A percentile compares a stretch with the other conserved stretches of the same genome.
Evolutionary conservation across 2,888 invertebrate genomes (phyloP).

Genomic region (Malthinus seriepunctatus): DNA sequence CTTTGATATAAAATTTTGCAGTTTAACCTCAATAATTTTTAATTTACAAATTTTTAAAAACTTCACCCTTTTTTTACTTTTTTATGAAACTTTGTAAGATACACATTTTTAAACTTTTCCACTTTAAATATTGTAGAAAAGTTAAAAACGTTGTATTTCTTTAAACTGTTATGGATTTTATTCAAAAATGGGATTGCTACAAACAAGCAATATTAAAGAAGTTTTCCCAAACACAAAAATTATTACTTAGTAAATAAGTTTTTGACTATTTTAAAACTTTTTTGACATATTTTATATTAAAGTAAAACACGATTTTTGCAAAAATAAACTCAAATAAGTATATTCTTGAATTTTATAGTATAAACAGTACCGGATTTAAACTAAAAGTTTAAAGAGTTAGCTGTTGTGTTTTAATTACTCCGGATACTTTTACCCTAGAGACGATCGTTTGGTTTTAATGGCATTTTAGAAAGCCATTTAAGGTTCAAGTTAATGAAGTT

Average conservation of each 20-base stretch:
- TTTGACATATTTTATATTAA: not conserved
- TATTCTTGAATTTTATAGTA: too few relatives aligned
- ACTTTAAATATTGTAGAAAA: slow-evolving; percentile 18
- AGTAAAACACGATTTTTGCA: too few relatives aligned
- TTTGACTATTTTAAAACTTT: not conserved
- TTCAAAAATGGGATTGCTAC: slow-evolving; percentile 5
- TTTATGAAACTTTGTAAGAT: too few relatives aligned
- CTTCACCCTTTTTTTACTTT: not conserved
- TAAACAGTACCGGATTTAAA: too few relatives aligned
- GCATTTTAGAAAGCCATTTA: too few relatives aligned
- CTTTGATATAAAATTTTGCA: slow-evolving; percentile 22
- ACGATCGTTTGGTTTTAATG: too few relatives aligned
- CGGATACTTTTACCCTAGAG: too few relatives aligned
- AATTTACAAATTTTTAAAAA: slow-evolving; percentile 13
- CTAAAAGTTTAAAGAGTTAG: too few relatives aligned
- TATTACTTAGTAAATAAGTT: slow-evolving; percentile 8
- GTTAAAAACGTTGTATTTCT: slow-evolving; percentile 17
- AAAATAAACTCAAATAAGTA: too few relatives aligned
- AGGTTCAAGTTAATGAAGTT: too few relatives aligned
- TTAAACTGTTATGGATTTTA: slow-evolving; percentile 15
- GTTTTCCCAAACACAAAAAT: slow-evolving; percentile 6
- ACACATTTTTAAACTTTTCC: slow-evolving; percentile 18
- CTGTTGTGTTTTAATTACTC: too few relatives aligned
- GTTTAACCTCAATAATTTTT: slow-evolving; percentile 21
- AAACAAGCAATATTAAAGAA: slow-evolving; percentile 18